A percentile compares a stretch with the other conserved stretches of the same genome.
Conservation (phyloP, 2,888 invertebrate genomes). For the Heliconius aoede region DNA sequence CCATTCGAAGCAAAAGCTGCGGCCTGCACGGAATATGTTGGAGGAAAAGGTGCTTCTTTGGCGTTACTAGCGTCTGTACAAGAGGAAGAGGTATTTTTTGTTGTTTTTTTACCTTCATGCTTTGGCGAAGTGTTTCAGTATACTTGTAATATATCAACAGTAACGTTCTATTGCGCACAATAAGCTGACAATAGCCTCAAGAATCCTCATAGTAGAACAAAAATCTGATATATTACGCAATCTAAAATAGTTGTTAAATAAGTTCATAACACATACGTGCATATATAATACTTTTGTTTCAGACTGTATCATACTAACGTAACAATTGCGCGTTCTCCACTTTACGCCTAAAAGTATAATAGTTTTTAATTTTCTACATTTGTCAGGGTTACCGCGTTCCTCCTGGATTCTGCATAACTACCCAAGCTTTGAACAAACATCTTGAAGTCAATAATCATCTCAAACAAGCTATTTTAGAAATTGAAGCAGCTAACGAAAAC, state of each 20-base stretch:
- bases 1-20: conserved; percentile 77
- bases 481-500: conserved; percentile 80
- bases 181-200: no score
- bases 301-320: neutral
- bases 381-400: conserved; percentile 85
- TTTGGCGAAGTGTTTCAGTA: no score
- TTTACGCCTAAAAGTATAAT: no score
- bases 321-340: no score
- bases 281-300: neutral
- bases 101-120: neutral
- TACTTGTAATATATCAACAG: no score
- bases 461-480: conserved; percentile 71
- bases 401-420: conserved; percentile 88
- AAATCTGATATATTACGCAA: no score
- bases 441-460: conserved; percentile 76
- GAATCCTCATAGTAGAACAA: no score
- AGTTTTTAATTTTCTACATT: no score
- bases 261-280: no score
- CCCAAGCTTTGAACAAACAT: conserved; percentile 84
- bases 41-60: conserved; percentile 91
- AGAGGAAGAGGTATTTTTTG: conserved; percentile 65
- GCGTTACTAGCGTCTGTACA: conserved; percentile 83
- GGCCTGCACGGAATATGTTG: conserved; percentile 84
- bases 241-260: no score
- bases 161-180: no score